Percentiles rank a stretch among this genome's conserved stretches.
These are phyloP conservation scores for Popillia japonica DNA, from an alignment of 1,140 invertebrate genomes.

Conservation along the genomic window DNA sequence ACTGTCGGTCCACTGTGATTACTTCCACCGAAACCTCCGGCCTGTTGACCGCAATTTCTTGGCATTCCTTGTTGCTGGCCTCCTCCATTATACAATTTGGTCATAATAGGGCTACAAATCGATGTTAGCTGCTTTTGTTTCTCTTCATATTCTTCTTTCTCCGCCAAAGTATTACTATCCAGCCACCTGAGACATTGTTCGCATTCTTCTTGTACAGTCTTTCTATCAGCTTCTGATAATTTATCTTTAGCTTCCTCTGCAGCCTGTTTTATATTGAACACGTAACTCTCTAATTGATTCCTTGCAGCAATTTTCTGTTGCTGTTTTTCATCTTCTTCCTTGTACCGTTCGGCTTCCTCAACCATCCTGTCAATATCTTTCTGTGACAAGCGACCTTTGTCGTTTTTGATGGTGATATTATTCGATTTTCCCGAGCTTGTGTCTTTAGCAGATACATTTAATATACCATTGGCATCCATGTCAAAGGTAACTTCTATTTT, in stretches of 20 bases:
- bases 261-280: conserved; percentile 63
- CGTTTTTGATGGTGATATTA: conserved; percentile 79
- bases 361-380: conserved; percentile 73
- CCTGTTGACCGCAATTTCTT: not conserved
- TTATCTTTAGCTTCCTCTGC: not conserved
- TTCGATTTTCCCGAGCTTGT: conserved; percentile 62
- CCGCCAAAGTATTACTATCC: conserved; percentile 66
- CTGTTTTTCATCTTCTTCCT: conserved; percentile 75
- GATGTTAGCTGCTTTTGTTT: not conserved
- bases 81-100: not conserved
- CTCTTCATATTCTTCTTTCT: conserved; percentile 19
- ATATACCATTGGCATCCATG: conserved; percentile 75
- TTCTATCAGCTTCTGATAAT: conserved; percentile 6
- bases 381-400: conserved; percentile 30
- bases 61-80: conserved; percentile 40
- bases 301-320: conserved; percentile 68
- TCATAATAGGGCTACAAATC: not conserved
- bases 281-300: conserved; percentile 75
- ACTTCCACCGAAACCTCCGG: not conserved
- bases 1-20: not conserved
- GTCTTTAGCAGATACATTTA: conserved; percentile 70
- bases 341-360: conserved; percentile 71
- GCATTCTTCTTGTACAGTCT: conserved; percentile 63
- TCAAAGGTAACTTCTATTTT: conserved; percentile 77
- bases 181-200: conserved; percentile 69